A percentile compares a stretch with the other conserved stretches of the same genome.
phyloP scores from a whole-genome alignment of 2,113 vertebrate genomes.

The Podarcis cretensis region DNA sequence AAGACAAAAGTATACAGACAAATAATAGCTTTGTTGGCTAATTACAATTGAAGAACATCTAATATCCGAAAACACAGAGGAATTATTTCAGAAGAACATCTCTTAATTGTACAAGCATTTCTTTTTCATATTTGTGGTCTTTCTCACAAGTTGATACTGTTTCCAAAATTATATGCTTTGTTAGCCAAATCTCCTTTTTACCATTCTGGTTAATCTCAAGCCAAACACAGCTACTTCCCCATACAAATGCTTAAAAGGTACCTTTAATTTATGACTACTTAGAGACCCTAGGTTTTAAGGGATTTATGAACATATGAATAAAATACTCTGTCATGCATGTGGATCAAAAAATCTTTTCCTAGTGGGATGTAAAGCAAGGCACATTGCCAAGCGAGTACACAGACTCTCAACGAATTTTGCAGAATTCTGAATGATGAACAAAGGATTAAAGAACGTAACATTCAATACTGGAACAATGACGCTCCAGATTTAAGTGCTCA shows the following conservation, averaged over 20 bases:
- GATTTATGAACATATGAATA: slow-evolving; percentile 46
- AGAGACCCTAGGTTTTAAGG: slow-evolving; percentile 27
- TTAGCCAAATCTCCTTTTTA: slow-evolving; percentile 48
- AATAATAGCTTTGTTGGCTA: neutral
- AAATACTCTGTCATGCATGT: slow-evolving; percentile 39
- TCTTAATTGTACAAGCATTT: neutral
- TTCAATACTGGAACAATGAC: neutral
- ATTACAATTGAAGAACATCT: neutral
- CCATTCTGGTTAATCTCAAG: slow-evolving; percentile 55
- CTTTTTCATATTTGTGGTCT: slow-evolving; percentile 12
- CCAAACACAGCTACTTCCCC: slow-evolving; percentile 54
- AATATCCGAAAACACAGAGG: neutral
- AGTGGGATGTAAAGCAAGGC: neutral
- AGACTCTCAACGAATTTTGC: neutral
- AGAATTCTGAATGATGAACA: neutral
- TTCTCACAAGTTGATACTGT: slow-evolving; percentile 18
- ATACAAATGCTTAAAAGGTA: slow-evolving; percentile 51
- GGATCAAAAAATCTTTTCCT: slow-evolving; percentile 59
- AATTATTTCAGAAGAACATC: slow-evolving; percentile 6
- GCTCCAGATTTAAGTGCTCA: neutral
- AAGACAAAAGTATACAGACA: slow-evolving; percentile 6
- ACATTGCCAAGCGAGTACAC: neutral
- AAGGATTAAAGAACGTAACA: slow-evolving; percentile 8
- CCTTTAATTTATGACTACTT: slow-evolving; percentile 55
- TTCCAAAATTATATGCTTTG: slow-evolving; percentile 39